Base-by-base conservation (phyloP, 2,113 vertebrate genomes). In the Sus scrofa region DNA sequence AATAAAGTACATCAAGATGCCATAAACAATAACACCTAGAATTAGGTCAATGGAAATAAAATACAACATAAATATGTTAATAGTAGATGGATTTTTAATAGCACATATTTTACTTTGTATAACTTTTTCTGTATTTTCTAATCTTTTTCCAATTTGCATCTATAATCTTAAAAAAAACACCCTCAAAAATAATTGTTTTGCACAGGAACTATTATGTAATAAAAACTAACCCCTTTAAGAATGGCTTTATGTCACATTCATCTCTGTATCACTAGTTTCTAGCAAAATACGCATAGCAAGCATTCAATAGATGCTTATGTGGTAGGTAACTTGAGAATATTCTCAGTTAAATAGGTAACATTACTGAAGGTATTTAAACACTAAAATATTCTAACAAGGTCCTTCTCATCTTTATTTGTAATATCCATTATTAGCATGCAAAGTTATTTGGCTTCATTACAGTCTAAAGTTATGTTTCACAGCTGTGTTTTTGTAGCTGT, bases 401-500 rank as follows among this genome's bases (percentile, higher is more conserved):
- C 85, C 93, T 94, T 89, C 24, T 95, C 37, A 88, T 95, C 75
- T 95, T 92, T 95, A 83, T 89, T 91, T 96, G 60, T 67, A 86
- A 87, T 94, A 96, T 90, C 32, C 54, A 84, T 89, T 96, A 95
- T 88, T 97, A 94, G 84, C 74, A 93, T 86, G 65, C 70, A 97
- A 95, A 95, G 27, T 32, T 95, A 94, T 78, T 62, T 95, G 91
- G 56, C 84, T 97, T 82, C 93, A 95, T 95, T 95, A 70, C 15
- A 95, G 39, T 91, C 65, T 75, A 81, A 87, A 96, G 89, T 89
- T 97, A 77, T 89, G 86, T 92, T 95, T 89, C 94, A 94, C 94
- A 97, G 93, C 93, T 97, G 94, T 96, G 94, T 92, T 96, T 96
- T 91, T 75, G 65, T 96, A 93, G 73, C 93, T 92, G 83, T 93